Evolutionary conservation across 53 echinoderm and acorn worm species (phyloP).

Genomic region (Echinometra lucunter): DNA sequence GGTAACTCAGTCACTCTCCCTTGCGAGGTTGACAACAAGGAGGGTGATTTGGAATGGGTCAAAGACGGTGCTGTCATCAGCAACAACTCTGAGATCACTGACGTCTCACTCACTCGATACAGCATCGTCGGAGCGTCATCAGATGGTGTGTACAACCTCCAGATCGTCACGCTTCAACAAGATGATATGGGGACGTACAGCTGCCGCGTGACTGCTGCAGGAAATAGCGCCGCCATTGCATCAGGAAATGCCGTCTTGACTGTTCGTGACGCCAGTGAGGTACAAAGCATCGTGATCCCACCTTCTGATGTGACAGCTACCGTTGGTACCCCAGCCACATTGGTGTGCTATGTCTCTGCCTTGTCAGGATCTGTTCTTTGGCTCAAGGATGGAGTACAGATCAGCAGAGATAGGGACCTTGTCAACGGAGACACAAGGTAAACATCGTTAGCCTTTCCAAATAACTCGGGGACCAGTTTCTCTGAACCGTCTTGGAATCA

Average conservation of each 20-base stretch:
- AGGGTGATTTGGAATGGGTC: conserved; percentile 85
- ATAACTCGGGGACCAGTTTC: no score
- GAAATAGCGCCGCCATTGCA: conserved; percentile 72
- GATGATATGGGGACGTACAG: conserved; percentile 80
- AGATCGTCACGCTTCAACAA: conserved; percentile 76
- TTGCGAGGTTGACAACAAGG: conserved; percentile 86
- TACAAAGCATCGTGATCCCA: conserved; percentile 81
- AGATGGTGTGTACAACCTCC: conserved; percentile 87
- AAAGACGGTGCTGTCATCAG: conserved; percentile 82
- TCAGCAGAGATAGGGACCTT: conserved; percentile 74
- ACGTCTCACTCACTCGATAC: conserved; percentile 78
- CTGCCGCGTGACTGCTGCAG: conserved; percentile 86
- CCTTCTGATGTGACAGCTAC: conserved; percentile 79
- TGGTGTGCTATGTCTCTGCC: conserved; percentile 80
- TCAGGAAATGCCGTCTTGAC: conserved; percentile 73
- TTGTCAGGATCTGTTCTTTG: conserved; percentile 86
- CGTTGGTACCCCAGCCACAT: conserved; percentile 75
- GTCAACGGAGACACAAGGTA: conserved; percentile 74
- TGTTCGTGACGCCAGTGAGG: conserved; percentile 20
- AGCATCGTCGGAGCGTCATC: conserved; percentile 80
- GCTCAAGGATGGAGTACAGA: conserved; percentile 82
- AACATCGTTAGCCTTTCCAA: background rate
- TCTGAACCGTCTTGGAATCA: no score
- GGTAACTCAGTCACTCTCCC: conserved; percentile 80
- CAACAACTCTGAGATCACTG: conserved; percentile 79